Evolutionary conservation across 2,113 vertebrate genomes (phyloP), one percentile per base, ranked within the genome.

Genomic region (Pelodiscus sinensis): DNA sequence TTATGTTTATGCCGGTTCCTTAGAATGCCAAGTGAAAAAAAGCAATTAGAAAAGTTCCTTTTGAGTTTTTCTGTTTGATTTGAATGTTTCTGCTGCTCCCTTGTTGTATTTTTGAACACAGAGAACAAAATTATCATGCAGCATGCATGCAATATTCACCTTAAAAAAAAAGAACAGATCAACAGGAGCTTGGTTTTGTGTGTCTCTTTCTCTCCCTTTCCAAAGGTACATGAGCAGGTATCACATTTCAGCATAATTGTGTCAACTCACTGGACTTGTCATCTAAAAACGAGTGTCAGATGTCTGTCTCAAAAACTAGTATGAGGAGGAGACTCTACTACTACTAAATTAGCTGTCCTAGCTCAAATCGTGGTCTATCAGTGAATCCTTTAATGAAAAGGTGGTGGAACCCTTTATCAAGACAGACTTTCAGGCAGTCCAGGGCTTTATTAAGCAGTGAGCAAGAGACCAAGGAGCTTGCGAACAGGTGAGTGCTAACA

Each of bases 301-400:
- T 24, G 9, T 87, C 86, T 93, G 60, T 54, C 22, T 56, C 38
- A 81, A 81, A 9, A 88, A 73, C 5, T 84, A 50, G 82, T 68
- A 29, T 79, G 31, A 52, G 84, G 51, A 27, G 25, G 81, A 65
- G 38, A 93, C 51, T 35, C 21, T 77, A 77, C 38, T 25, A 6
- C 73, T 44, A 44, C 24, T 25, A 77, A 50, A 44, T 25, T 50
- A 50, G 24, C 21, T 68, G 88, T 27, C 38, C 88, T 82, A 79
- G 81, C 79, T 95, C 56, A 81, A 86, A 91, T 89, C 86, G 3
- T 86, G 73, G 81, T 54, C 73, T 93, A 50, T 60, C 88, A 96
- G 92, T 80, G 93, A 25, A 62, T 88, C 86, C 81, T 92, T 87
- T 95, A 88, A 93, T 57, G 54, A 79, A 91, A 91, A 83, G 38